Base-by-base conservation (phyloP, 2,113 vertebrate genomes). In the Clarias batrachus region DNA sequence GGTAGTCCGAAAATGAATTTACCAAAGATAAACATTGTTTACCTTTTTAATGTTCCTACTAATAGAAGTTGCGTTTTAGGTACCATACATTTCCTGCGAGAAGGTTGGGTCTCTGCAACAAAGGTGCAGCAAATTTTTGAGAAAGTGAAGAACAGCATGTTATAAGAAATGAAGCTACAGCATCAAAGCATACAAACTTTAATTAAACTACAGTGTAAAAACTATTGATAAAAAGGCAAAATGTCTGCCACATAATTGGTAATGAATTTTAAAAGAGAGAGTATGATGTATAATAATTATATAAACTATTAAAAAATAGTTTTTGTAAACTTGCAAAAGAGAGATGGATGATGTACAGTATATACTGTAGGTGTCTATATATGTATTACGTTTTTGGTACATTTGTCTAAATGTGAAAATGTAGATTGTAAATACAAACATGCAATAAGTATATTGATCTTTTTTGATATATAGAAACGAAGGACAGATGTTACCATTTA, bases 81-180 rank as follows among this genome's bases (percentile, higher is more conserved):
- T 23, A 93, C 89, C 85, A 96, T 97, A 89, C 93, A 85, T 82
- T 95, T 97, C 21, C 19, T 97, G 65, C 91, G 97, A 87, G 97
- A 97, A 92, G 97, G 97, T 41, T 97, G 97, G 87, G 92, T 97
- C 11, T 96, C 97, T 70, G 94, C 95, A 7, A 89, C 87, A n/a
- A 96, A 95, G 86, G 95, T 97, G 82, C 90, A 85, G 81, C 94
- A 97, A 93, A 93, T 97, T 74, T 97, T 97, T 88, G 95, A 97
- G 30, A 92, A 87, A 2, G 94, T 96, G 71, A 97, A 97, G 94
- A 92, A 62, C 90, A 90, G 76, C 1, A 92, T 93, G 92, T 23
- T 91, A 60, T 95, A 88, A 94, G 21, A 65, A 71, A 37, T 17
- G 0, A 0, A 65, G 52, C 23, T 30, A 84, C 57, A 66, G 6